Percentiles rank a stretch among this genome's conserved stretches.
phyloP scores from a whole-genome alignment of 2,797 vertebrate species.

The Sebastes hubbsi region DNA sequence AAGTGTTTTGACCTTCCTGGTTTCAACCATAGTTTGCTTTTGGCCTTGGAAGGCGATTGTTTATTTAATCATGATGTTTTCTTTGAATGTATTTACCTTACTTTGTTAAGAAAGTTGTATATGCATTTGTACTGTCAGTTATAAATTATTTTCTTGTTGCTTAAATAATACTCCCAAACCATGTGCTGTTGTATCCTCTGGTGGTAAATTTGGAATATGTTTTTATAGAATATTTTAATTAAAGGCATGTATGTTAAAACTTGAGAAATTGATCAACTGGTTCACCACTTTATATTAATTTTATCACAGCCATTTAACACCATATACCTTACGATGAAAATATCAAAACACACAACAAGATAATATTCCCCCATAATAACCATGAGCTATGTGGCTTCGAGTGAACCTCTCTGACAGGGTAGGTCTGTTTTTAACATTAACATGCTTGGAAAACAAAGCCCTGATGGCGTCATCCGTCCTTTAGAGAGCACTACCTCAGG shows the following conservation, averaged over 20 bases:
- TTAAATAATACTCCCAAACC: neutral
- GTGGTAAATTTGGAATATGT: neutral
- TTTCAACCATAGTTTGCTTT: neutral
- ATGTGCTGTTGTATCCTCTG: neutral
- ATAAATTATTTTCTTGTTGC: neutral
- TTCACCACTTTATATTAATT: neutral
- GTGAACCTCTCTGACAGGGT: neutral
- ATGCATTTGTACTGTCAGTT: neutral
- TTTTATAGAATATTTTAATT: neutral
- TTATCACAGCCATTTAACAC: neutral
- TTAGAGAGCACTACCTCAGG: neutral
- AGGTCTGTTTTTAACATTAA: constrained; percentile 16
- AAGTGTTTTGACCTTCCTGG: neutral
- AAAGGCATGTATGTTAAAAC: neutral
- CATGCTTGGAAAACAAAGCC: neutral
- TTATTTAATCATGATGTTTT: neutral
- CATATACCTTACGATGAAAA: neutral
- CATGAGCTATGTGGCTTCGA: neutral
- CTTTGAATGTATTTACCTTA: no score
- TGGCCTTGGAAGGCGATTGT: neutral
- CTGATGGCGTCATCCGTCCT: neutral
- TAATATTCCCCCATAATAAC: neutral
- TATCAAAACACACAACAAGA: neutral
- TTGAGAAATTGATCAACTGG: neutral
- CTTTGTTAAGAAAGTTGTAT: neutral